A percentile compares a stretch with the other conserved stretches of the same genome.
These are phyloP conservation scores for Meta bourneti DNA, from an alignment of 2,888 invertebrate genomes.

Conservation along the genomic window DNA sequence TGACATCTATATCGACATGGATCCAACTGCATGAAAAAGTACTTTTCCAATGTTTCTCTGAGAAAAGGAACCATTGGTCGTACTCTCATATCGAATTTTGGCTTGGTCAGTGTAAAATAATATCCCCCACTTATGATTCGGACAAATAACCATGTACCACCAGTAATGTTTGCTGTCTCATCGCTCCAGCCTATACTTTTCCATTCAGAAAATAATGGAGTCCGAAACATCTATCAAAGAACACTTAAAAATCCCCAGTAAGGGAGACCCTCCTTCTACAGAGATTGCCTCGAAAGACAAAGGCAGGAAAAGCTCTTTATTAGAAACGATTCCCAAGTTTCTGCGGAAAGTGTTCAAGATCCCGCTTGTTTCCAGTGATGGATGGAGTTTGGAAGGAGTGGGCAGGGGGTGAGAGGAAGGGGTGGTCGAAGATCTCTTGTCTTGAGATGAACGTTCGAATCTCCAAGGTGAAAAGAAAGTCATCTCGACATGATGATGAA, in stretches of 20 bases:
- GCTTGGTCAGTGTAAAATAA: not conserved
- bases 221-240: conserved; percentile 49
- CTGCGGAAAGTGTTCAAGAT: conserved; percentile 49
- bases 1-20: not conserved
- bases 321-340: conserved; percentile 62
- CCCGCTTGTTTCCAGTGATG: conserved; percentile 63
- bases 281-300: conserved; percentile 38
- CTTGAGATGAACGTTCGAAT: conserved; percentile 50
- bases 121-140: not conserved
- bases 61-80: not conserved
- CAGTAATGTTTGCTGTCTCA: not conserved
- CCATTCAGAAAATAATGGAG: conserved; percentile 10
- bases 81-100: not conserved
- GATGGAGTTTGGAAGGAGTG: conserved; percentile 37
- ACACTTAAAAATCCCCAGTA: conserved; percentile 42
- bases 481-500: conserved; percentile 52
- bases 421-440: conserved; percentile 39
- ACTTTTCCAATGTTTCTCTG: not conserved
- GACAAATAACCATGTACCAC: not conserved
- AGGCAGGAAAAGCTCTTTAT: conserved; percentile 60
- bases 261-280: not conserved
- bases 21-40: not conserved
- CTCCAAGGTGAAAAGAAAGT: conserved; percentile 74
- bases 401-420: not conserved
- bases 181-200: not conserved